These are phyloP conservation scores for Hemiscyllium ocellatum DNA, from an alignment of 2,113 vertebrate species.

Conservation along the genomic window DNA sequence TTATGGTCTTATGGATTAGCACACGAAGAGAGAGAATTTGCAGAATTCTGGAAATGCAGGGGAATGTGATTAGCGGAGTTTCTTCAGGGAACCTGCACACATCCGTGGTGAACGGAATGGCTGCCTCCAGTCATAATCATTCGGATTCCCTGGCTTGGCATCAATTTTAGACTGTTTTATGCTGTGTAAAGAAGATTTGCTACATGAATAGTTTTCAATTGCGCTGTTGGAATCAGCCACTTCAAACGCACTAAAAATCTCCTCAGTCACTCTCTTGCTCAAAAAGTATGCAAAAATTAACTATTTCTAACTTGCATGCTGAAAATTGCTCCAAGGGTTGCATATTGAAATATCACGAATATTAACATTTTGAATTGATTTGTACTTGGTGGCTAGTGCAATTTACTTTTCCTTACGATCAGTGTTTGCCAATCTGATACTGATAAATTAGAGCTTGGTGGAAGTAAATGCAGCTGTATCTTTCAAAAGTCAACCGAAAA, in stretches of 20 bases:
- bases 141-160: neutral
- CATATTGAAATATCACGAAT: neutral
- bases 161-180: neutral
- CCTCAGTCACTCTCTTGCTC: no score
- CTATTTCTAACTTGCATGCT: no score
- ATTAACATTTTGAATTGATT: neutral
- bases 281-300: no score
- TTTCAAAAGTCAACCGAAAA: neutral
- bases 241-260: no score
- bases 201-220: neutral
- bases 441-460: neutral
- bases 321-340: neutral
- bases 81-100: neutral
- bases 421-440: neutral
- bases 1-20: no score
- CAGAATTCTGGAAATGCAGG: neutral
- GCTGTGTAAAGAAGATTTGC: neutral
- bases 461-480: neutral
- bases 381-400: neutral
- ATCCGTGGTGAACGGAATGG: no score
- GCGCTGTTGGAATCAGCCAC: no score
- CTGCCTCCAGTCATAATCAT: neutral
- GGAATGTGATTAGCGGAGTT: neutral
- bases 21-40: neutral
- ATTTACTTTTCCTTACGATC: neutral